These are phyloP conservation scores for Cerastoderma edule DNA, from an alignment of 2,888 invertebrate species.

Conservation along the genomic window DNA sequence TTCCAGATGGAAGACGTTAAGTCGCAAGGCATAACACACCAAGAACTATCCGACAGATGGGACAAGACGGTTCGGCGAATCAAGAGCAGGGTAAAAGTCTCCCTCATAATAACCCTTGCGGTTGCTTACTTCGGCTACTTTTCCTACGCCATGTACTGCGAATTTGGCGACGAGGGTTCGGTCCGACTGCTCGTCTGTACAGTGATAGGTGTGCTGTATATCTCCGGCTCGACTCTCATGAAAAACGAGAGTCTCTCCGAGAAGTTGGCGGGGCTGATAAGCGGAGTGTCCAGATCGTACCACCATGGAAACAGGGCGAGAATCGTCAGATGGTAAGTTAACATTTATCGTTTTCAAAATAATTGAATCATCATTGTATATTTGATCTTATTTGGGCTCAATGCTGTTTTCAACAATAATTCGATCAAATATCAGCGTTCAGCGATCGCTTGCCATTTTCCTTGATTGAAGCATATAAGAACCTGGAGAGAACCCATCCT, in stretches of 20 bases:
- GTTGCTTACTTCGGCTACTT: slow-evolving; percentile 27
- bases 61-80: not conserved
- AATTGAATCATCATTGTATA: too few species aligned
- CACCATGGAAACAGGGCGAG: slow-evolving; percentile 1
- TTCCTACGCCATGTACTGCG: slow-evolving; percentile 42
- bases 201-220: slow-evolving; percentile 21
- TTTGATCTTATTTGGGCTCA: too few species aligned
- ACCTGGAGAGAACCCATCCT: too few species aligned
- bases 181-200: slow-evolving; percentile 34
- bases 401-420: too few species aligned
- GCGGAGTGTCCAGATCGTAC: not conserved
- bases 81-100: not conserved
- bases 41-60: too few species aligned
- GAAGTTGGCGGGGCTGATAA: not conserved
- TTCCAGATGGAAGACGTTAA: too few species aligned
- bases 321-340: slow-evolving; percentile 11
- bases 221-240: not conserved
- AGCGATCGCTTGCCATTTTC: too few species aligned
- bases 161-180: slow-evolving; percentile 40
- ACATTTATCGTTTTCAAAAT: too few species aligned
- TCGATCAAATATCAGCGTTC: too few species aligned
- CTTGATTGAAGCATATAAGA: too few species aligned
- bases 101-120: not conserved
- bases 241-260: not conserved
- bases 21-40: too few species aligned